A percentile compares a stretch with the other conserved stretches of the same genome.
These are phyloP conservation scores for Oscheius sp. DNA, from an alignment of 2,888 invertebrate species.

Conservation along the genomic window DNA sequence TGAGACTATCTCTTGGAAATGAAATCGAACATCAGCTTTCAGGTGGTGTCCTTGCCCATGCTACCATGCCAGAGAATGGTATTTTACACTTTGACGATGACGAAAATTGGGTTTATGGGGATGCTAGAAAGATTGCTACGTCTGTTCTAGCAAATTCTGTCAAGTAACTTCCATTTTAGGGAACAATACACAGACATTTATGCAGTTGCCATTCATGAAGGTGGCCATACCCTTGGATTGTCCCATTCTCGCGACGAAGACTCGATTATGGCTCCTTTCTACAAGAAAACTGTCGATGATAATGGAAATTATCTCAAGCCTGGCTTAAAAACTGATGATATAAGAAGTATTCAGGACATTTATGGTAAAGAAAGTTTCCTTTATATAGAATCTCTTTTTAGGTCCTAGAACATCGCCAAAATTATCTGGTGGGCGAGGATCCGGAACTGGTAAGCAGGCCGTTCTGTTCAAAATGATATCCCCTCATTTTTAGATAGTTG, in stretches of 20 bases:
- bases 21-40: conserved; percentile 12
- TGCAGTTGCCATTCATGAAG: conserved; percentile 72
- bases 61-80: conserved; percentile 72
- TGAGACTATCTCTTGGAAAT: background rate
- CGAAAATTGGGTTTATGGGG: conserved; percentile 71
- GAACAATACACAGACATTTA: conserved; percentile 63
- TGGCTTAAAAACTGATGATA: conserved; percentile 64
- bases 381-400: background rate
- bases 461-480: background rate
- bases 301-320: conserved; percentile 67
- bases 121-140: conserved; percentile 63
- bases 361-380: conserved; percentile 55
- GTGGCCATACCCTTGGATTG: conserved; percentile 62
- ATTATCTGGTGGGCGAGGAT: background rate
- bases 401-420: conserved; percentile 25
- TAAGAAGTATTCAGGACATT: conserved; percentile 68
- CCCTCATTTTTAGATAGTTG: conserved; percentile 16
- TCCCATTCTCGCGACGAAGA: conserved; percentile 64
- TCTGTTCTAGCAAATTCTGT: conserved; percentile 6
- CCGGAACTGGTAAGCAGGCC: conserved; percentile 7
- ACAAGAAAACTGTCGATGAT: conserved; percentile 65
- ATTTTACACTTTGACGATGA: conserved; percentile 72
- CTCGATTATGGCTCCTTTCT: conserved; percentile 73
- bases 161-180: conserved; percentile 33
- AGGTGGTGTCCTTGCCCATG: conserved; percentile 72